Base-by-base conservation (phyloP, 2,888 invertebrate species). In the Netelia virgata region DNA sequence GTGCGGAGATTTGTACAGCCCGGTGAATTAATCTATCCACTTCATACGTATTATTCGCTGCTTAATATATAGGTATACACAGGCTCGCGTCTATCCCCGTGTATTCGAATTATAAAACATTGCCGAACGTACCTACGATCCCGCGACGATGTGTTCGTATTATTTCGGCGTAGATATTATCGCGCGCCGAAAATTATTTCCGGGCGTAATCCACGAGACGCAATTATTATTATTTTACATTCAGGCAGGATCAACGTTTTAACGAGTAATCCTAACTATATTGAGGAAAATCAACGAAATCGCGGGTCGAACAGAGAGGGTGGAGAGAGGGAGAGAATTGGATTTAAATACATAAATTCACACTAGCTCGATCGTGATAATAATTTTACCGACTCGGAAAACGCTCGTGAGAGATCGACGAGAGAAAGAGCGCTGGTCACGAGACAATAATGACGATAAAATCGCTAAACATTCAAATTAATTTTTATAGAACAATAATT, bases 31-130 rank as follows among this genome's bases (percentile, higher is more conserved):
- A 76, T 59, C 63, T 59, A 59, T 73, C 66, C 66, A 47, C 36
- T 57, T 28, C n/a, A 53, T 57, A 47, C 53, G 36, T 50, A 61
- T 81, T 74, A 74, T 81, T 61, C 41, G 23, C 61, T 64, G 28
- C 20, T 14, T 70, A 11, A 47, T 47, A 47, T 47, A 47, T 11
- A 61, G 47, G 20, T 36, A 63, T 53, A 63, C 43, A 53, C 28
- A 57, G 41, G 55, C 20, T 18, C 23, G 23, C 23, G 23, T 3
- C 11, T 47, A 68, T 76, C 57, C 47, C 47, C 43, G 41, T 68
- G 41, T 68, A 1, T 55, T 55, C 18, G 43, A 16, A 8, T 18
- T 61, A 70, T 55, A 55, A 55, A 70, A 36, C 55, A 41, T 61
- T 50, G 50, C n/a, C 43, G 16, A 53, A 43, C 61, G 28, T 14